phyloP scores from a whole-genome alignment of 2,888 invertebrate genomes.

The Criorhina ranunculi region DNA sequence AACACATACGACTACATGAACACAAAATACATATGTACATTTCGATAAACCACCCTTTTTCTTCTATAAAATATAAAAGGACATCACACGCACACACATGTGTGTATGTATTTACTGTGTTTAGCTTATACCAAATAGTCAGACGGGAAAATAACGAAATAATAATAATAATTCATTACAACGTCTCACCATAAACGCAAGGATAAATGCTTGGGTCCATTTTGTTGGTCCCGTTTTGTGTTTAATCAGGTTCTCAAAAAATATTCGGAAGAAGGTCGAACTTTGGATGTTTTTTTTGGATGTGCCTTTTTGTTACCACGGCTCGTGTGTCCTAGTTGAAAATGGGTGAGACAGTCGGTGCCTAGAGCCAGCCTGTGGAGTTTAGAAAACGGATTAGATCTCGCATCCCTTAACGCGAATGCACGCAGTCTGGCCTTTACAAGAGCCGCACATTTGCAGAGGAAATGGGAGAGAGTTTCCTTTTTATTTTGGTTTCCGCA shows the following conservation, averaged over 20 bases:
- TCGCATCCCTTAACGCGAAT: too few species aligned
- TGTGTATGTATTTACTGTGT: too few species aligned
- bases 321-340: too few species aligned
- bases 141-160: slow-evolving; percentile 23
- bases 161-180: slow-evolving; percentile 40
- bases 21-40: slow-evolving; percentile 6
- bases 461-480: too few species aligned
- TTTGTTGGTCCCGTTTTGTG: background rate
- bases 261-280: background rate
- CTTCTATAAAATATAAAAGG: slow-evolving; percentile 44
- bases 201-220: slow-evolving; percentile 45
- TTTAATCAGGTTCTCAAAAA: background rate
- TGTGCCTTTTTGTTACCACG: too few species aligned
- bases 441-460: too few species aligned
- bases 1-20: slow-evolving; percentile 26
- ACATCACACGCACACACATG: slow-evolving; percentile 8
- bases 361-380: too few species aligned
- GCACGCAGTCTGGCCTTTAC: too few species aligned
- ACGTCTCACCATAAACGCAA: slow-evolving; percentile 39
- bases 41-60: slow-evolving; percentile 54
- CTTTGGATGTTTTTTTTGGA: too few species aligned
- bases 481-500: too few species aligned
- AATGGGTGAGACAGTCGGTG: too few species aligned
- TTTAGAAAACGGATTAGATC: too few species aligned
- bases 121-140: slow-evolving; percentile 36